Conservation (phyloP, 2,113 vertebrate genomes). For the Tonatia bakeri region DNA sequence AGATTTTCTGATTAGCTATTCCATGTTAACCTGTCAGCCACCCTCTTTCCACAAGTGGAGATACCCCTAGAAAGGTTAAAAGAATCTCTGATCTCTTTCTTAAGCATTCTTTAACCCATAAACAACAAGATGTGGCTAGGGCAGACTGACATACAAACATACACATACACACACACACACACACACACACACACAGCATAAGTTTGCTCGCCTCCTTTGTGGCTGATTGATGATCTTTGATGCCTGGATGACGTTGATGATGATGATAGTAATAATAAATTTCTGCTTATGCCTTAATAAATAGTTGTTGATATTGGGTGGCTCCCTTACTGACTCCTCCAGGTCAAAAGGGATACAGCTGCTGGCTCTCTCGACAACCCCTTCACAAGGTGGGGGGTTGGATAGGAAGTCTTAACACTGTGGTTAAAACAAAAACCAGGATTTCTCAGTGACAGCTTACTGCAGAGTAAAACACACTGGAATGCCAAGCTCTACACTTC, state of each 20-base stretch:
- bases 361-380: not conserved
- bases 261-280: not conserved
- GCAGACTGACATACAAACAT: no score
- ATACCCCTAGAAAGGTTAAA: not conserved
- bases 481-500: not conserved
- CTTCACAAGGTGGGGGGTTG: not conserved
- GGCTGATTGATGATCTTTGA: not conserved
- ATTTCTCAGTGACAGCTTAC: not conserved
- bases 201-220: conserved; percentile 3
- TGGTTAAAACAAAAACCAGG: conserved; percentile 1
- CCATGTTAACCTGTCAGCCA: not conserved
- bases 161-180: not conserved
- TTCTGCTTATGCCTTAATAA: not conserved
- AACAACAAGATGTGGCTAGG: not conserved
- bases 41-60: not conserved
- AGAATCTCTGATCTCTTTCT: not conserved
- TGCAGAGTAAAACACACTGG: not conserved
- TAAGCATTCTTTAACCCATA: not conserved
- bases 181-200: not conserved
- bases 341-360: not conserved
- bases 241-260: not conserved
- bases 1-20: not conserved
- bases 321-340: not conserved
- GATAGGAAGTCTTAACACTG: not conserved
- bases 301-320: not conserved